Evolutionary conservation across 2,113 vertebrate species (phyloP).

Genomic region (Myiozetetes cayanensis): DNA sequence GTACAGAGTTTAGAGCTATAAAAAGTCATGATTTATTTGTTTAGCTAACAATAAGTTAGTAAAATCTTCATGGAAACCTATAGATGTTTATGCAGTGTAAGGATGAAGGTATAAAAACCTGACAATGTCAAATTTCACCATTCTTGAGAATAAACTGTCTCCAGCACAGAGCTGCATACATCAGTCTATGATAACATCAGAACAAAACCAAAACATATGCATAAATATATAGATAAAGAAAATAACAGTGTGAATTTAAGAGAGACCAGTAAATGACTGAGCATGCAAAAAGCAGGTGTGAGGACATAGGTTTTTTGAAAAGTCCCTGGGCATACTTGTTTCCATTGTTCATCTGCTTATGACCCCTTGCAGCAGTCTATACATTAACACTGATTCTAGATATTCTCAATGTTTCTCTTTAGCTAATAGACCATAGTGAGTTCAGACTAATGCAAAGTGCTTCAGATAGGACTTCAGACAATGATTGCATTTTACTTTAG

Average conservation of each 20-base stretch:
- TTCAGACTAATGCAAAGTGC: neutral
- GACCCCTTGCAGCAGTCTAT: neutral
- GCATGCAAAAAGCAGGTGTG: neutral
- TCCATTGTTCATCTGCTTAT: neutral
- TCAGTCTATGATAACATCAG: neutral
- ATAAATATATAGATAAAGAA: neutral
- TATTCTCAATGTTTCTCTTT: neutral
- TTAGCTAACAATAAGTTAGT: neutral
- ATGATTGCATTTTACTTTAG: neutral
- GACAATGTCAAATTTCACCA: neutral
- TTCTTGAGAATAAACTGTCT: neutral
- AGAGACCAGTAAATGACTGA: neutral
- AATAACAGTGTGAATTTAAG: neutral
- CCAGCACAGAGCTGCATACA: neutral
- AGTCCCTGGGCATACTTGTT: neutral
- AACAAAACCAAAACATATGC: neutral
- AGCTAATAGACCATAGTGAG: accelerated
- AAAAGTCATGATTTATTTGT: neutral
- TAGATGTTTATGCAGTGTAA: neutral
- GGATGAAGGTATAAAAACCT: neutral
- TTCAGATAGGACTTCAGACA: neutral
- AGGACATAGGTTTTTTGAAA: neutral
- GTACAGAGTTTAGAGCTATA: neutral
- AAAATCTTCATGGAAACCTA: neutral
- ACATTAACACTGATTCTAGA: neutral